A percentile compares a stretch with the other conserved stretches of the same genome.
Evolutionary conservation across 1,140 invertebrate genomes (phyloP).

Genomic region (Scaptomyza hsui): DNA sequence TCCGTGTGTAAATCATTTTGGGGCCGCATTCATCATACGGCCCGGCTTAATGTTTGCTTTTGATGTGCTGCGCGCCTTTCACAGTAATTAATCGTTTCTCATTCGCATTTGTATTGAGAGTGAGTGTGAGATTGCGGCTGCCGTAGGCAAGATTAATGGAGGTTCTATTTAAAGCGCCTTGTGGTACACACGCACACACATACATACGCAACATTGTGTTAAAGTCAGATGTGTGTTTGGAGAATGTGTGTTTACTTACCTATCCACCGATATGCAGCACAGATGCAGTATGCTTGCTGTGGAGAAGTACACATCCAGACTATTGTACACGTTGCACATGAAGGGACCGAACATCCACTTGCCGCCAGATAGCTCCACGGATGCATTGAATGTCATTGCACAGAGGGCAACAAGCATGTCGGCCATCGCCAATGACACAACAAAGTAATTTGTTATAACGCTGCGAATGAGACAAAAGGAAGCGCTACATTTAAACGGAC

Average conservation of each 20-base stretch:
- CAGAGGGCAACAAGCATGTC: constrained; percentile 96
- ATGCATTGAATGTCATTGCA: constrained; percentile 97
- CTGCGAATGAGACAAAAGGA: constrained; percentile 81
- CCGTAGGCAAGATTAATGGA: constrained; percentile 68
- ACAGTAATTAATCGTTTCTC: constrained; percentile 75
- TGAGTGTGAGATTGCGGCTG: constrained; percentile 54
- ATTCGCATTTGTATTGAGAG: constrained; percentile 50
- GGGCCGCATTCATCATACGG: constrained; percentile 76
- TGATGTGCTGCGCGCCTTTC: constrained; percentile 75
- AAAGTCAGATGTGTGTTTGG: constrained; percentile 2
- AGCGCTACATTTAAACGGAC: constrained; percentile 37
- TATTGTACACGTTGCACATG: constrained; percentile 98
- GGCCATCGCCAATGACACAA: constrained; percentile 94
- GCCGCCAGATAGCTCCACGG: constrained; percentile 90
- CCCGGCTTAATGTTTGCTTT: constrained; percentile 72
- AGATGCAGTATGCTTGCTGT: constrained; percentile 97
- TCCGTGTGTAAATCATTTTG: constrained; percentile 69
- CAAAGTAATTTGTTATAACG: constrained; percentile 97
- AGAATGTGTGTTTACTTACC: constrained; percentile 81
- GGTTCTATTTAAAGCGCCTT: constrained; percentile 28
- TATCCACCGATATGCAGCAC: constrained; percentile 97
- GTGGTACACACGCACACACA: background rate
- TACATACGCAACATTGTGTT: constrained; percentile 3
- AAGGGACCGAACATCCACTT: constrained; percentile 94
- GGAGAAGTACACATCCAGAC: constrained; percentile 97